A percentile compares a stretch with the other conserved stretches of the same genome.
phyloP scores from a whole-genome alignment of 1,140 invertebrate species.

The Kradibia gibbosae region DNA sequence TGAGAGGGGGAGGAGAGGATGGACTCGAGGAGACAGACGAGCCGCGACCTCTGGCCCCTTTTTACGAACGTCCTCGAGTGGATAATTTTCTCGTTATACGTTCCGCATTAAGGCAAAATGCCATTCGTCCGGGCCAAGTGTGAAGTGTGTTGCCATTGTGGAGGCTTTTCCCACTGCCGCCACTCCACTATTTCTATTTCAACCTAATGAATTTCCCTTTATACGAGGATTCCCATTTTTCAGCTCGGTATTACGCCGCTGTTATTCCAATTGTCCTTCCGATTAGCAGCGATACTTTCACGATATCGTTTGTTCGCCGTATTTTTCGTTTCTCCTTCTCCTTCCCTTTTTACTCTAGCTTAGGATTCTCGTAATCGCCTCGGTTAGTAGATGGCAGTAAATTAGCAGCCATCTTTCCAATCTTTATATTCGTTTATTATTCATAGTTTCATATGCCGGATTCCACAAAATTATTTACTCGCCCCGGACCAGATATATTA shows the following conservation, averaged over 20 bases:
- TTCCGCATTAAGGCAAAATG: conserved; percentile 63
- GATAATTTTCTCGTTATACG: conserved; percentile 72
- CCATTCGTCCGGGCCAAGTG: conserved; percentile 13
- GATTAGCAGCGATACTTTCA: background rate
- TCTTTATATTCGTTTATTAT: conserved; percentile 1
- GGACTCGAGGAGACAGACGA: conserved; percentile 14
- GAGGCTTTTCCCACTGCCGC: background rate
- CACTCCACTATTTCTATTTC: background rate
- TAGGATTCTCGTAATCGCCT: background rate
- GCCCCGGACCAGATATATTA: background rate
- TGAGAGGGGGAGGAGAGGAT: conserved; percentile 23
- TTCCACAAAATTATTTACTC: conserved; percentile 28
- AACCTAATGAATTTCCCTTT: background rate
- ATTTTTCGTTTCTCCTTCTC: background rate
- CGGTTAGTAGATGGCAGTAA: too few relatives aligned
- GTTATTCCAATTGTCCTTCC: background rate
- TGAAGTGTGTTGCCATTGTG: background rate
- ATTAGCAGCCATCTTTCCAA: background rate
- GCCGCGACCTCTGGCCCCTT: conserved; percentile 47
- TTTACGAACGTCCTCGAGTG: conserved; percentile 60
- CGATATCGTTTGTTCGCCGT: background rate
- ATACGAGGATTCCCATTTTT: background rate
- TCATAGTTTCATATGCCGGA: background rate
- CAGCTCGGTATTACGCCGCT: background rate
- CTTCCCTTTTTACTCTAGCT: background rate